Evolutionary conservation across 1,140 invertebrate genomes (phyloP).

Genomic region (Mactra quadrangularis): DNA sequence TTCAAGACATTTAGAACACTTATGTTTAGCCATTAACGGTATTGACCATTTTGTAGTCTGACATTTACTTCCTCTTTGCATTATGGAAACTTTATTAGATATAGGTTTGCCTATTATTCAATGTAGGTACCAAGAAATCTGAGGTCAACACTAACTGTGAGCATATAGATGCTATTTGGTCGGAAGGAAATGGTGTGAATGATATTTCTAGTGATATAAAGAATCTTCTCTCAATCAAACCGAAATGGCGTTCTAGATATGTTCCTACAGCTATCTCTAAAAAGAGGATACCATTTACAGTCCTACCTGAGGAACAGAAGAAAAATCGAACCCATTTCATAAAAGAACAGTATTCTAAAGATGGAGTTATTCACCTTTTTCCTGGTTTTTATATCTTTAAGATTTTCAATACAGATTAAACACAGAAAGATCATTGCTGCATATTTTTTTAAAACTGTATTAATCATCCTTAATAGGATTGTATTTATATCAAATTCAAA

Average conservation of each 20-base stretch:
- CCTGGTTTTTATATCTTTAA: too few species aligned
- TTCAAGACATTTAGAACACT: too few species aligned
- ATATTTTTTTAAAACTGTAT: too few species aligned
- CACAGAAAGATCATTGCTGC: too few species aligned
- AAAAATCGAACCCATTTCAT: neutral
- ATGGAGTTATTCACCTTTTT: conserved; percentile 16
- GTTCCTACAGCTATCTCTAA: neutral
- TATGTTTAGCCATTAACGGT: too few species aligned
- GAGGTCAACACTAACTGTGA: too few species aligned
- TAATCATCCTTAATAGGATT: too few species aligned
- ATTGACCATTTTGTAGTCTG: too few species aligned
- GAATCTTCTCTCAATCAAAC: neutral
- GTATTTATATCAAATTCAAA: too few species aligned
- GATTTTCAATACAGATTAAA: too few species aligned
- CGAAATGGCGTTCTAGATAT: conserved; percentile 8
- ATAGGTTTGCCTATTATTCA: neutral
- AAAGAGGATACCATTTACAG: neutral
- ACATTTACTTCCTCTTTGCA: neutral
- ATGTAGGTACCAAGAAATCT: neutral
- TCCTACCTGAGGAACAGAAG: conserved; percentile 1
- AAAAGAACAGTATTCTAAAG: neutral
- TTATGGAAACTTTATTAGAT: neutral
- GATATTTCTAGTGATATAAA: neutral
- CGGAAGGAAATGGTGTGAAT: neutral
- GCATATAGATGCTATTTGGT: neutral